phyloP scores from a whole-genome alignment of 2,113 vertebrate species.

The Coregonus clupeaformis region DNA sequence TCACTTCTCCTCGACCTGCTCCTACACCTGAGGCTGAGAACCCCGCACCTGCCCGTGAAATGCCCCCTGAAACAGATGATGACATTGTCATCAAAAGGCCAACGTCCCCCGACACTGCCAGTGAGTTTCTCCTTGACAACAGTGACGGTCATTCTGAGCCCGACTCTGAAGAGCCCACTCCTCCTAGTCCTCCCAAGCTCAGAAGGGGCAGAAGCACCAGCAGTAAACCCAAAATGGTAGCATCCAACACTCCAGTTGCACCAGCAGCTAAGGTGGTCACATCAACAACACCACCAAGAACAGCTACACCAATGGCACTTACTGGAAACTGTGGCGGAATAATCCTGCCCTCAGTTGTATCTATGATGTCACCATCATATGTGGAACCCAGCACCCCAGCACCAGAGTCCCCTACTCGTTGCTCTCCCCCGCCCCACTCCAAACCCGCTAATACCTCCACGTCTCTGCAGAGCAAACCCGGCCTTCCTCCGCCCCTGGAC shows the following conservation, averaged over 20 bases:
- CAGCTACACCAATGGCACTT: not conserved
- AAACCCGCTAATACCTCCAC: not conserved
- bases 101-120: not conserved
- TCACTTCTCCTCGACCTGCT: too few species aligned
- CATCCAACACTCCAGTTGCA: not conserved
- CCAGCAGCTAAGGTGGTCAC: not conserved
- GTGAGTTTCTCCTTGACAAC: not conserved
- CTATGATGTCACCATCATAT: too few species aligned
- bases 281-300: too few species aligned
- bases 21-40: too few species aligned
- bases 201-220: not conserved
- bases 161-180: not conserved
- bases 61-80: not conserved
- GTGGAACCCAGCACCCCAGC: not conserved
- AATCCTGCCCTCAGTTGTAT: slow-evolving; percentile 9
- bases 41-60: not conserved
- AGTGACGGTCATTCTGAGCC: not conserved
- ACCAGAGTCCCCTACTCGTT: not conserved
- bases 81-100: not conserved
- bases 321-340: not conserved
- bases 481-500: not conserved
- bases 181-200: not conserved
- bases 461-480: not conserved
- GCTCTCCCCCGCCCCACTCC: not conserved
- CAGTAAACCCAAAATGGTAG: not conserved